A percentile compares a stretch with the other conserved stretches of the same genome.
Evolutionary conservation across 1,140 invertebrate species (phyloP).

Genomic region (Drosophila kepulauana): DNA sequence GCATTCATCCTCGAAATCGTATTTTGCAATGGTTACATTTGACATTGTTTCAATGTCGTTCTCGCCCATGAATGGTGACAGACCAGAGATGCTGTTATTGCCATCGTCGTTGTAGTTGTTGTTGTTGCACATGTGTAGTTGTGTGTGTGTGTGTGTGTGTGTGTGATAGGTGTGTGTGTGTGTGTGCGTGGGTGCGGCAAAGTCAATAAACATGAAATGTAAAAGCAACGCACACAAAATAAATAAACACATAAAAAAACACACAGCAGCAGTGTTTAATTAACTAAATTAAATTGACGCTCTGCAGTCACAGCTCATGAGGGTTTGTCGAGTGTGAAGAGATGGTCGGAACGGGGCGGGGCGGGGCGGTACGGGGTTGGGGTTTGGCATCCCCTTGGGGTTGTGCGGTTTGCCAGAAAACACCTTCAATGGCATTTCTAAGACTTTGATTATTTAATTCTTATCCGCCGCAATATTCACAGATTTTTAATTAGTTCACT

Average conservation of each 20-base stretch:
- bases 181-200: slow-evolving; percentile 38
- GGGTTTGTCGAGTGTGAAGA: slow-evolving; percentile 1
- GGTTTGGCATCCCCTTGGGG: neutral
- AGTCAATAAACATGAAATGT: slow-evolving; percentile 81
- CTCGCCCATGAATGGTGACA: slow-evolving; percentile 99
- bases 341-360: neutral
- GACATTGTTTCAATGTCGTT: slow-evolving; percentile 98
- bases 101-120: slow-evolving; percentile 33
- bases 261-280: slow-evolving; percentile 64
- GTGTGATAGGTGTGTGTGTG: slow-evolving; percentile 22
- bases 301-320: slow-evolving; percentile 15
- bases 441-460: slow-evolving; percentile 72
- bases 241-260: slow-evolving; percentile 68
- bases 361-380: too few species aligned
- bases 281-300: slow-evolving; percentile 79
- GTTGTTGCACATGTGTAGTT: slow-evolving; percentile 15
- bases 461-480: slow-evolving; percentile 48
- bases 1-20: slow-evolving; percentile 97
- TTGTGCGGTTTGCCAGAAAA: neutral
- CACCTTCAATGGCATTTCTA: slow-evolving; percentile 28
- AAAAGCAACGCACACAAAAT: slow-evolving; percentile 73
- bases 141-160: slow-evolving; percentile 22
- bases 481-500: slow-evolving; percentile 74
- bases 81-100: slow-evolving; percentile 93
- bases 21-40: slow-evolving; percentile 97